Evolutionary conservation across 2,797 vertebrate species (phyloP), one percentile per base, ranked within the genome.

Genomic region (Phalanger gymnotis): DNA sequence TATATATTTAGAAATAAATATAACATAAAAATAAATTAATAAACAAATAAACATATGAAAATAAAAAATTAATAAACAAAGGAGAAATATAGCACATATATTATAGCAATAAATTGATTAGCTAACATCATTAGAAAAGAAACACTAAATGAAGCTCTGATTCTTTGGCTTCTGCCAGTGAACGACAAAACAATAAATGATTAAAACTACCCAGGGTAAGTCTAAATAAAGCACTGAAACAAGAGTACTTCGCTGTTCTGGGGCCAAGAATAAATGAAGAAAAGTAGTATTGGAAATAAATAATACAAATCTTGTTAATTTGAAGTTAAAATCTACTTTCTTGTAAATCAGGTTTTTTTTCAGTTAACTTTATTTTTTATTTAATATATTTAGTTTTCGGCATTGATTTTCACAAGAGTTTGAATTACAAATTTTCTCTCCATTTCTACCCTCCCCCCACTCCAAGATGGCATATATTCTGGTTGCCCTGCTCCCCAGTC

Each of bases 181-280:
- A 81, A 90, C 47, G 90, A 52, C 96, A 93, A 94, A 92, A 95
- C 5, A 91, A 51, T 92, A 96, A 58, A 12, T 73, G 96, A 91
- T 51, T 96, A 95, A 95, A 95, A 1, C 56, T 96, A 54, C 53
- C 97, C 94, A 97, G 96, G 91, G 95, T 90, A 92, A 96, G 92
- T 53, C 57, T 96, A 95, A 96, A 92, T 66, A 91, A 14, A 93
- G 28, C 61, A 93, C 40, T 54, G 91, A 96, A 94, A 95, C 93
- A 96, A 98, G 73, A 87, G 94, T 97, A 94, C 96, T 97, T 98
- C 91, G 96, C 54, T 93, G 87, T 54, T 53, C 10, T 9, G 5
- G 57, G 93, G 96, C 97, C 96, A 98, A 97, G 94, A 97, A 92
- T 93, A 97, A 98, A 97, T 96, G 94, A 97, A 90, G 11, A 55